These are phyloP conservation scores for Plodia interpunctella DNA, from an alignment of 1,140 invertebrate genomes.

Conservation along the genomic window DNA sequence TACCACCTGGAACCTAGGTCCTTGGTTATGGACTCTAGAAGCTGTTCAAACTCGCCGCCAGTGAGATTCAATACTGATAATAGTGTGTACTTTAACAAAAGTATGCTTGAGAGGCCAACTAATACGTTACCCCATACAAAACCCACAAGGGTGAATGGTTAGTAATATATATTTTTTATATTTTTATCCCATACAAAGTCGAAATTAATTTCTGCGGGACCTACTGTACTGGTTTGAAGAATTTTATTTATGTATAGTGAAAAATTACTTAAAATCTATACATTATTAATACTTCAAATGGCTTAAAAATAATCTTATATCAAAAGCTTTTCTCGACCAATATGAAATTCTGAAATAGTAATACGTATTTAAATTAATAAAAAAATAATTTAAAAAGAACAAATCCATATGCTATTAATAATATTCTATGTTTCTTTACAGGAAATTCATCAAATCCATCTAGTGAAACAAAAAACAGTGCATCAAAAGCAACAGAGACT, in stretches of 20 bases:
- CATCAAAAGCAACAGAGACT: constrained; percentile 33
- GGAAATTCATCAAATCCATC: constrained; percentile 31
- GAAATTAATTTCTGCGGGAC: too few species aligned
- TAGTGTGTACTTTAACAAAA: constrained; percentile 50
- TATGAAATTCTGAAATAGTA: too few species aligned
- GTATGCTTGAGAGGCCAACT: constrained; percentile 32
- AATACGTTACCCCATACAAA: constrained; percentile 50
- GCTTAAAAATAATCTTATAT: too few species aligned
- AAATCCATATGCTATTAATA: too few species aligned
- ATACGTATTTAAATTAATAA: too few species aligned
- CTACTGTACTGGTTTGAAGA: too few species aligned
- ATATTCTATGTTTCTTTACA: constrained; percentile 14
- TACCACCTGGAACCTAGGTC: constrained; percentile 40
- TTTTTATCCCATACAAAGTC: too few species aligned
- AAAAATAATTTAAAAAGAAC: too few species aligned
- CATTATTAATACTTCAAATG: too few species aligned
- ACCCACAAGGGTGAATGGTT: constrained; percentile 37
- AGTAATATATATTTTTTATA: constrained; percentile 15
- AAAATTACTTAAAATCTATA: too few species aligned
- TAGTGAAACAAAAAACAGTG: constrained; percentile 31
- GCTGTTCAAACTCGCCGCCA: constrained; percentile 49
- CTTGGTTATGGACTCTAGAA: constrained; percentile 30
- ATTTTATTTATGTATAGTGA: too few species aligned
- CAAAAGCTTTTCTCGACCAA: too few species aligned
- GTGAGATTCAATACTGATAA: constrained; percentile 46